These are phyloP conservation scores for Cheilosia vulpina DNA, from an alignment of 2,888 invertebrate genomes.

Conservation along the genomic window DNA sequence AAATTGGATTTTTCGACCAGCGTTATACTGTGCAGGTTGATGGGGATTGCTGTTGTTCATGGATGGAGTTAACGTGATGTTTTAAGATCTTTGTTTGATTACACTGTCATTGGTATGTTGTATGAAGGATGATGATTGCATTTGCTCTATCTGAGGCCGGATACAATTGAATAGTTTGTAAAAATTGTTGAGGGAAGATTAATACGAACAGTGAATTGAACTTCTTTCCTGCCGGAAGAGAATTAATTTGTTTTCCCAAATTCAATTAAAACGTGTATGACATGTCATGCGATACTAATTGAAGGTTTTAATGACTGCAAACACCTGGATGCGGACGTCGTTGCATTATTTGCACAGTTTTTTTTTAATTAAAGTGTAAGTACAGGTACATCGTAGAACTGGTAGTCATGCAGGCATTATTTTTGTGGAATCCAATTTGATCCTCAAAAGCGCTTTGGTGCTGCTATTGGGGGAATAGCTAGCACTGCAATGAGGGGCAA, in stretches of 20 bases:
- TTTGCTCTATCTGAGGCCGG: too few species aligned
- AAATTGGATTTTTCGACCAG: neutral
- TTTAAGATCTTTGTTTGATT: too few species aligned
- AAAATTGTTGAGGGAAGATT: neutral
- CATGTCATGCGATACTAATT: conserved; percentile 6
- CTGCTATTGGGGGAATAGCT: neutral
- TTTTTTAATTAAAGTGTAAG: too few species aligned
- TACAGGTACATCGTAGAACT: too few species aligned
- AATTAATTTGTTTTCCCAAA: neutral
- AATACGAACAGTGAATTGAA: neutral
- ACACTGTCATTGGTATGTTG: too few species aligned
- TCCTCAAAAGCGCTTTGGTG: neutral
- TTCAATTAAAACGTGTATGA: neutral
- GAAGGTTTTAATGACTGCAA: neutral
- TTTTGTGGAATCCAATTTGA: neutral
- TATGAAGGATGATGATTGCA: too few species aligned
- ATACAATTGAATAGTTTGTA: too few species aligned
- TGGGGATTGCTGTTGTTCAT: too few species aligned
- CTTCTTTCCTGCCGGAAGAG: neutral
- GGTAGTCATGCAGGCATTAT: neutral
- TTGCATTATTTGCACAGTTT: neutral
- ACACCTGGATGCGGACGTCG: neutral
- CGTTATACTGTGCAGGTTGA: neutral
- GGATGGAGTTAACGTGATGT: too few species aligned
- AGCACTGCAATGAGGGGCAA: neutral